Percentiles rank a stretch among this genome's conserved stretches.
Evolutionary conservation across 92 coral and sea anemone species (phyloP).

Genomic region (Heteractis magnifica): DNA sequence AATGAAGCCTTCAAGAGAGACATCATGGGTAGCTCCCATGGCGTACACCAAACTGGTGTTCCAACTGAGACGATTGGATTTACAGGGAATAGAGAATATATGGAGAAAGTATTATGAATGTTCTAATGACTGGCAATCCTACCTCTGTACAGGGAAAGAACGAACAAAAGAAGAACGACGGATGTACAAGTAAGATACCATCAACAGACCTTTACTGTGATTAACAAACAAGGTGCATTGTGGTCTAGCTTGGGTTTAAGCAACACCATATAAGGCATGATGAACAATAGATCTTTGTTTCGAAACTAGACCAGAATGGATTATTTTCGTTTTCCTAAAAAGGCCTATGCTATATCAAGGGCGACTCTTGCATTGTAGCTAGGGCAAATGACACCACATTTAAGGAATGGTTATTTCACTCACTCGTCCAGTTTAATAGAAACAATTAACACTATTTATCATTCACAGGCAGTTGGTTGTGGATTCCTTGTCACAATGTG

Average conservation of each 20-base stretch:
- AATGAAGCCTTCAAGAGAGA: conserved; percentile 40
- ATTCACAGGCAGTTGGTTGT: conserved; percentile 48
- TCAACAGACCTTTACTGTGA: no score
- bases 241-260: no score
- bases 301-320: no score
- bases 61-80: conserved; percentile 44
- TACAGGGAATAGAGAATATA: conserved; percentile 16
- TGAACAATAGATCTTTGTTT: no score
- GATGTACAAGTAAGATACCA: conserved; percentile 57
- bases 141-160: background rate
- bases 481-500: conserved; percentile 66
- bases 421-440: background rate
- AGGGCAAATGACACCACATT: no score
- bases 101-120: conserved; percentile 53
- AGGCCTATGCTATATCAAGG: no score
- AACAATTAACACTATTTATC: background rate
- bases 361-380: no score
- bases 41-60: conserved; percentile 56
- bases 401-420: no score
- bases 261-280: no score
- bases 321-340: no score
- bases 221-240: no score
- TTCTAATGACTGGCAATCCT: background rate
- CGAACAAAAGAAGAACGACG: conserved; percentile 34
- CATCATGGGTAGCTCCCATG: conserved; percentile 41